Evolutionary conservation across 2,888 invertebrate species (phyloP).

Genomic region (Leuctra nigra): DNA sequence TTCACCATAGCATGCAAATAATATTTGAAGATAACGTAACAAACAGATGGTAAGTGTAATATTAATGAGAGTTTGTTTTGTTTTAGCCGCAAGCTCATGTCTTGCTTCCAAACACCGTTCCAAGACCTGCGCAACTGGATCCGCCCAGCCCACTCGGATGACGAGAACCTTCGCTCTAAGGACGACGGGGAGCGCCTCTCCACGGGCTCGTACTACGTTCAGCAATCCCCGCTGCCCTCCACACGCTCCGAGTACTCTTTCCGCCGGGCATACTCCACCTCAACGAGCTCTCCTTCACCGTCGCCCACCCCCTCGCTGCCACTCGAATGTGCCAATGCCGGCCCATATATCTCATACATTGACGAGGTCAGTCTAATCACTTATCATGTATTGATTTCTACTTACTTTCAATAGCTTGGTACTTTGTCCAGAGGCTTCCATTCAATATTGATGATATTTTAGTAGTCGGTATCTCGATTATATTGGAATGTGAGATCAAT

Average conservation of each 20-base stretch:
- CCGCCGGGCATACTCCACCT: conserved; percentile 38
- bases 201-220: conserved; percentile 22
- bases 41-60: too few species aligned
- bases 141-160: conserved; percentile 37
- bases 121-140: conserved; percentile 51
- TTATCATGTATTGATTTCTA: too few species aligned
- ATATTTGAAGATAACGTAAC: not conserved
- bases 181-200: conserved; percentile 19
- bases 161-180: conserved; percentile 21
- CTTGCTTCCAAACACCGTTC: conserved; percentile 52
- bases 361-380: conserved; percentile 36
- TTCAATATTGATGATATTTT: too few species aligned
- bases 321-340: conserved; percentile 21
- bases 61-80: too few species aligned
- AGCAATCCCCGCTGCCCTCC: conserved; percentile 31
- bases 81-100: conserved; percentile 49
- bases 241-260: conserved; percentile 33
- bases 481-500: too few species aligned
- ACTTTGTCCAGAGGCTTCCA: too few species aligned
- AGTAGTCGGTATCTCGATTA: too few species aligned
- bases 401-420: too few species aligned
- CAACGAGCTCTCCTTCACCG: conserved; percentile 25
- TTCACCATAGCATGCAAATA: too few species aligned
- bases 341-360: conserved; percentile 36
- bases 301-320: conserved; percentile 26